These are phyloP conservation scores for Gymnocephalus cernua DNA, from an alignment of 2,113 vertebrate species.

Conservation along the genomic window DNA sequence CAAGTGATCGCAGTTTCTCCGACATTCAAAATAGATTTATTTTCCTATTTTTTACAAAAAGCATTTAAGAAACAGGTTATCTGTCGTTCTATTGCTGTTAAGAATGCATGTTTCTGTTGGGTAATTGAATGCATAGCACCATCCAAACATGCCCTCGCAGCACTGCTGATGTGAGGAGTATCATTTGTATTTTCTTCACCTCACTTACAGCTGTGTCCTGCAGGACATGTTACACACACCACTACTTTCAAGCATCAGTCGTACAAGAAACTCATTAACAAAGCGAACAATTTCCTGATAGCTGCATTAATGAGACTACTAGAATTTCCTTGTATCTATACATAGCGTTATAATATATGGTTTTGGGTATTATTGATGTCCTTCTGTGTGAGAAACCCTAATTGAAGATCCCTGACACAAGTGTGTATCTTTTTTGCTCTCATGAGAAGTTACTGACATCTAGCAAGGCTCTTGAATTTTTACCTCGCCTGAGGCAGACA, in stretches of 20 bases:
- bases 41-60: constrained; percentile 67
- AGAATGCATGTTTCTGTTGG: constrained; percentile 68
- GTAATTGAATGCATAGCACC: constrained; percentile 78
- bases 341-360: constrained; percentile 43
- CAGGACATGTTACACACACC: constrained; percentile 47
- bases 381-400: constrained; percentile 49
- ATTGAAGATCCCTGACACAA: constrained; percentile 60
- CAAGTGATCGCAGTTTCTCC: constrained; percentile 54
- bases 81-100: constrained; percentile 77
- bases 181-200: constrained; percentile 45
- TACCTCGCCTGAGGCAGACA: constrained; percentile 58
- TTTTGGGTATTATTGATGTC: constrained; percentile 35
- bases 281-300: constrained; percentile 55
- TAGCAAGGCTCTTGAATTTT: constrained; percentile 50
- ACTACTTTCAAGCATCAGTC: constrained; percentile 37
- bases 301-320: constrained; percentile 63
- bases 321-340: constrained; percentile 38
- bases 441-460: constrained; percentile 55
- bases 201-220: constrained; percentile 39
- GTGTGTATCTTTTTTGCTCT: constrained; percentile 58
- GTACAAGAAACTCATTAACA: constrained; percentile 36
- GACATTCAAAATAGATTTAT: constrained; percentile 68
- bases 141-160: constrained; percentile 62
- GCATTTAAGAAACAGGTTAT: constrained; percentile 65
- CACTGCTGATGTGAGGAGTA: constrained; percentile 49